These are phyloP conservation scores for Adelphocoris suturalis DNA, from an alignment of 2,888 invertebrate genomes.

Conservation along the genomic window DNA sequence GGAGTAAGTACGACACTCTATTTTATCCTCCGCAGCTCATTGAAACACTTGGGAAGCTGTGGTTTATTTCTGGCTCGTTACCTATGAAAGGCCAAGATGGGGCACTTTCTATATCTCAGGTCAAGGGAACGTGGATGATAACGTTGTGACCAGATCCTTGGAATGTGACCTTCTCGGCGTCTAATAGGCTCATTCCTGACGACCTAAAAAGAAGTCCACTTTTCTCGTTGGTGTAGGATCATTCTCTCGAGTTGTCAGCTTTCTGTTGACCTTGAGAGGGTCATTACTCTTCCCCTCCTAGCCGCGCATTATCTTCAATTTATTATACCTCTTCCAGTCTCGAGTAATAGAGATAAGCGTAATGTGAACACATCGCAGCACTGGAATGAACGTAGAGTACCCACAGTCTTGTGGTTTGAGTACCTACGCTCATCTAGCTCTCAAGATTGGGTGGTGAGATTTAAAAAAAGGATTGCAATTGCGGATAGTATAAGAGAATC, in stretches of 20 bases:
- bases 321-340: conserved; percentile 4
- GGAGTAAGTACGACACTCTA: too few relatives aligned
- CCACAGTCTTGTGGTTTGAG: too few relatives aligned
- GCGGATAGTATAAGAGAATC: too few relatives aligned
- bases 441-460: too few relatives aligned
- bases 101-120: conserved; percentile 36
- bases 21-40: too few relatives aligned
- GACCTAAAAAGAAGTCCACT: conserved; percentile 25
- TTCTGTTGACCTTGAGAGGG: conserved; percentile 25
- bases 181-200: conserved; percentile 17
- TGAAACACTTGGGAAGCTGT: too few relatives aligned
- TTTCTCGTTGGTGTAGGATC: conserved; percentile 30
- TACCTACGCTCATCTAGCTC: too few relatives aligned
- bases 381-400: too few relatives aligned
- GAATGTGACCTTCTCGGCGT: conserved; percentile 22
- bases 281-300: conserved; percentile 3
- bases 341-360: conserved; percentile 20
- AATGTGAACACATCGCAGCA: background rate
- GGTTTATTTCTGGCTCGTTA: background rate
- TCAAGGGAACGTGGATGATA: conserved; percentile 28
- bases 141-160: background rate
- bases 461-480: too few relatives aligned
- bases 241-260: conserved; percentile 4
- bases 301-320: conserved; percentile 7
- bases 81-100: background rate